phyloP scores from a whole-genome alignment of 30 jellyfish, hydroid and myxozoan species.

The Mastigias papua region DNA sequence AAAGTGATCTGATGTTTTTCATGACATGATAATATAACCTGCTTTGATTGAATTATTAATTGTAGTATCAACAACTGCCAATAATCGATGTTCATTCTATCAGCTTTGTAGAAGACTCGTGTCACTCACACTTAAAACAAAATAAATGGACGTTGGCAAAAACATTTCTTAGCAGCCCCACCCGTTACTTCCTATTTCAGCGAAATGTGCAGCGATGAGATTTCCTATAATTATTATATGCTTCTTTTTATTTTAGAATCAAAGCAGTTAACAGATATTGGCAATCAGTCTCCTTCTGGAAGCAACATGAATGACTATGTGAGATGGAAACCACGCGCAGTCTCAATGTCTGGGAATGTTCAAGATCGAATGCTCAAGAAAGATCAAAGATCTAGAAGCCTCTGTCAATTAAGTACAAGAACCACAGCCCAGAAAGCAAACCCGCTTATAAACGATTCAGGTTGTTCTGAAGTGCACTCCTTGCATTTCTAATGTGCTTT shows the following conservation, averaged over 20 bases:
- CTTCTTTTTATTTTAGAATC: not conserved
- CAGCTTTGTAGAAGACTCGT: too few relatives aligned
- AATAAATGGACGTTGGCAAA: too few relatives aligned
- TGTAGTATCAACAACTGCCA: too few relatives aligned
- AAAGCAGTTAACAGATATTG: not conserved
- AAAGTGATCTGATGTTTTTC: too few relatives aligned
- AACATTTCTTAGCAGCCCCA: too few relatives aligned
- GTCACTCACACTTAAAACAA: too few relatives aligned
- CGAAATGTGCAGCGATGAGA: not conserved
- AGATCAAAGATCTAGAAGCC: slow-evolving; percentile 39
- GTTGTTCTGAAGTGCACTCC: not conserved
- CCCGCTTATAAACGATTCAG: not conserved
- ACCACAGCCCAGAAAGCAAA: not conserved
- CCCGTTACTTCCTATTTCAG: not conserved
- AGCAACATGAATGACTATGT: slow-evolving; percentile 15
- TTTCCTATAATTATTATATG: too few relatives aligned
- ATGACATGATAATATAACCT: too few relatives aligned
- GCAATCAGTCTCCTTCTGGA: not conserved
- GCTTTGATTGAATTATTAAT: too few relatives aligned
- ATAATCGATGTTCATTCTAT: too few relatives aligned
- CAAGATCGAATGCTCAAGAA: not conserved
- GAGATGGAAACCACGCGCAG: slow-evolving; percentile 45
- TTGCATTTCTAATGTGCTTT: too few relatives aligned
- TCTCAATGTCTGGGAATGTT: not conserved
- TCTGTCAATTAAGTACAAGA: slow-evolving; percentile 22